Evolutionary conservation across 2,888 invertebrate species (phyloP), one percentile per base, ranked within the genome.

Genomic region (Gortyna flavago): DNA sequence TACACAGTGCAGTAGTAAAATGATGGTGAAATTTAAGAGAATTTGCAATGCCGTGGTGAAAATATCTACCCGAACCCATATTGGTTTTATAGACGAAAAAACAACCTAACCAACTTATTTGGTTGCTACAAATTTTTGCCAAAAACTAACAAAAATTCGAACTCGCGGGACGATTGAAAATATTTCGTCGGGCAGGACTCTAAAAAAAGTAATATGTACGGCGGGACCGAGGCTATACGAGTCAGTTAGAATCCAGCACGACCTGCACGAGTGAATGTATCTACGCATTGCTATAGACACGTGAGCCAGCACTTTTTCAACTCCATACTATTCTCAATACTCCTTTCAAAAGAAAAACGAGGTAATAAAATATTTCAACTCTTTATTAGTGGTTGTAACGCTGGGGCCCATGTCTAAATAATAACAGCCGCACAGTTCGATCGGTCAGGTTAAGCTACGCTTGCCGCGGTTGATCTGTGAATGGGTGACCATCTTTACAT

Each of bases 191-290:
- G 32, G 8, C 8, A 8, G n/a, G 11, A 18, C 16, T 54, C 13
- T 35, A 25, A 76, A 79, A 79, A 68, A 44, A 21, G 21, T 29
- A 35, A 48, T 48, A 48, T 18, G 16, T 35, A 21, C 25, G 16
- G 48, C 35, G 44, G 44, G 21, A n/a, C 16, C 44, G 0, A 8
- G 11, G n/a, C 21, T 11, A 35, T 21, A 59, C 21, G 59, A 48
- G 7, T 16, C 9, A 21, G 57, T 44, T 32, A 9, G 16, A 32
- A 29, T 41, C n/a, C 32, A 44, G 8, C 5, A 57, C 54, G 21
- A 44, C 21, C 32, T 32, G 13, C 8, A 57, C 41, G 32, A 59
- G 41, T 38, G 25, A 41, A 32, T 57, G 21, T 73, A 21, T 57
- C 8, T 0, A n/a, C 21, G 13, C 1, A 35, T 21, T 7, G 8